phyloP scores from a whole-genome alignment of 2,888 invertebrate genomes.

The Schrankia costaestrigalis region DNA sequence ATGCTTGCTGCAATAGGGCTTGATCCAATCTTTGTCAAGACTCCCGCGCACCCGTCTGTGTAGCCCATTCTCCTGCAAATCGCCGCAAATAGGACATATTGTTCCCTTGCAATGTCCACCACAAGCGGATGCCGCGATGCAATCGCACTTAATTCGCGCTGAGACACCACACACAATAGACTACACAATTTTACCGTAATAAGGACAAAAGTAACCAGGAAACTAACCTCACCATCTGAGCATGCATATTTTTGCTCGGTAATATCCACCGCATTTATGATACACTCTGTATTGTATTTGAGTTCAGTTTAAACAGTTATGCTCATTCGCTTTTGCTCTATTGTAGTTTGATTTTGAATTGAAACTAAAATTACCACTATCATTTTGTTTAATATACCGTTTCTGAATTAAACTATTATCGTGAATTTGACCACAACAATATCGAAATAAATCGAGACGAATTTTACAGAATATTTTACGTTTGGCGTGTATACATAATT shows the following conservation, averaged over 20 bases:
- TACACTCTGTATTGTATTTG: slow-evolving; percentile 26
- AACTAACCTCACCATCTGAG: slow-evolving; percentile 42
- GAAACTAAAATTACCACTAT: slow-evolving; percentile 61
- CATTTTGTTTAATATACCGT: slow-evolving; percentile 61
- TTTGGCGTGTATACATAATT: too few relatives aligned
- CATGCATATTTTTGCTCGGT: slow-evolving; percentile 45
- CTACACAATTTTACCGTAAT: slow-evolving; percentile 44
- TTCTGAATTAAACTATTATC: slow-evolving; percentile 68
- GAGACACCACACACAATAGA: slow-evolving; percentile 40
- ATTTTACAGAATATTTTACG: slow-evolving; percentile 66
- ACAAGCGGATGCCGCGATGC: slow-evolving; percentile 42
- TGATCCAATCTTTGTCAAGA: slow-evolving; percentile 33
- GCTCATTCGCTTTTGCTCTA: slow-evolving; percentile 44
- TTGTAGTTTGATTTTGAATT: slow-evolving; percentile 58
- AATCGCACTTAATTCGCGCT: slow-evolving; percentile 40
- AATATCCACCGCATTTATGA: slow-evolving; percentile 34
- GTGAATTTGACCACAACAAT: slow-evolving; percentile 64
- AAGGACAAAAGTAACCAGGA: slow-evolving; percentile 51
- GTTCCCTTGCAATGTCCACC: slow-evolving; percentile 41
- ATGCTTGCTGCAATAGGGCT: slow-evolving; percentile 27
- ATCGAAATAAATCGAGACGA: slow-evolving; percentile 60
- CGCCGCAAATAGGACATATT: slow-evolving; percentile 40
- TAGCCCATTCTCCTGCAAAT: slow-evolving; percentile 26
- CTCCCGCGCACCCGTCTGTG: slow-evolving; percentile 29
- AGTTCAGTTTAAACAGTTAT: slow-evolving; percentile 39